Percentiles rank a stretch among this genome's conserved stretches.
phyloP scores from a whole-genome alignment of 2,113 vertebrate species.

The Ailuropoda melanoleuca region DNA sequence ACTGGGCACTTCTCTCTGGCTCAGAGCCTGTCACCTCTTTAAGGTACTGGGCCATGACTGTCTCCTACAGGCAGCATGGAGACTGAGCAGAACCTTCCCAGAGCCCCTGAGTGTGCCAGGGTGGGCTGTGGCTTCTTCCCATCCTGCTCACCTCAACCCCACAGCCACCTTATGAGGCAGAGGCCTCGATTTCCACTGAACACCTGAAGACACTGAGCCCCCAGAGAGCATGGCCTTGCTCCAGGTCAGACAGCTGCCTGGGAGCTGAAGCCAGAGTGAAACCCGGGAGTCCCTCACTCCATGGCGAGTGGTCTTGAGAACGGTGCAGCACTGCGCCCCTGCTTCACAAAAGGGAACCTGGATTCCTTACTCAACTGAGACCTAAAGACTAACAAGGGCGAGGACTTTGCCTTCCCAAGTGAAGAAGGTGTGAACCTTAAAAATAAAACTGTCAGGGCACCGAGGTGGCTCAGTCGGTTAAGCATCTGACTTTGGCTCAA shows the following conservation, averaged over 20 bases:
- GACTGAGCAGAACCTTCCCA: no score
- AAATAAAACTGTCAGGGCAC: slow-evolving; percentile 71
- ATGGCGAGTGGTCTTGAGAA: neutral
- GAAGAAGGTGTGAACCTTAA: neutral
- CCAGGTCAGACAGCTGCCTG: neutral
- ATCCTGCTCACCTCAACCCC: neutral
- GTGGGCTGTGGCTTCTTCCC: neutral
- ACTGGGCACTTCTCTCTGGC: no score
- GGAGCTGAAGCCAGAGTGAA: neutral
- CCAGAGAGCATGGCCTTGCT: neutral
- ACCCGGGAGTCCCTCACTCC: neutral
- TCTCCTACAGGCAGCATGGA: no score
- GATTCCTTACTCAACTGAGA: neutral
- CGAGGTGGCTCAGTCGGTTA: neutral
- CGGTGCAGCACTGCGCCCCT: no score
- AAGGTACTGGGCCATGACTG: no score
- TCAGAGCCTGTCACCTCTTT: no score
- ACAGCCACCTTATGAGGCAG: neutral
- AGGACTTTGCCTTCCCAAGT: neutral
- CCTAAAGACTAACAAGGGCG: neutral
- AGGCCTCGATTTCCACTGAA: neutral
- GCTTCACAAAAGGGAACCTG: neutral
- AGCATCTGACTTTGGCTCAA: no score
- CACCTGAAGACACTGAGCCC: neutral
- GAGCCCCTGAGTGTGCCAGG: neutral